Base-by-base conservation (phyloP, 2,888 invertebrate genomes). In the Eumacrocentrus americanus region DNA sequence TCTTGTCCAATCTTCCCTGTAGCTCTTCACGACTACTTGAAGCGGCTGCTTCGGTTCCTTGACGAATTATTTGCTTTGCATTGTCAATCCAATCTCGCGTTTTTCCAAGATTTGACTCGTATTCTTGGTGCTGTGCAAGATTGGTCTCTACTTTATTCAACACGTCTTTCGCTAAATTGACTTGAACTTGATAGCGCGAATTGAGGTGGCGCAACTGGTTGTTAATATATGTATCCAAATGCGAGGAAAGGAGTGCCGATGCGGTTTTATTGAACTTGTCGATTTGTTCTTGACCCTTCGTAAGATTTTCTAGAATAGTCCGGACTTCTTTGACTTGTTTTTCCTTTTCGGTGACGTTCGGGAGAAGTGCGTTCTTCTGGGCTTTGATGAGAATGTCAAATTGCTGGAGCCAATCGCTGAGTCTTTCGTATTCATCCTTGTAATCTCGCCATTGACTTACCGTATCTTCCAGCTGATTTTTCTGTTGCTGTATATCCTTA, bases 341-440 rank as follows among this genome's bases (percentile, higher is more conserved):
- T 65, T 88, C 87, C 75, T 95, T 95, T 71, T 95, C 95, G 50
- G 87, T 85, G 1, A 93, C 84, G 57, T 89, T 92, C 2, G 92
- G 88, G 20, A 91, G 85, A 9, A 94, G 82, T 18, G 92, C 90
- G 20, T 92, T 87, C 80, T 95, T 95, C 72, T 95, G 92, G 58
- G 93, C 92, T 78, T 95, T 95, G 9, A 94, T 91, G 6, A 94
- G 85, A 71, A 94, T 93, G 72, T 95, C 94, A 73, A 92, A 92
- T 79, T 95, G 94, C 74, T 95, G 95, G 25, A 95, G 81, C 95
- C 95, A 95, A 78, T 95, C 95, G 52, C 93, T 93, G 12, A 95
- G 82, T 62, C 92, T 87, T 78, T 95, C 95, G 74, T 92, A 94
- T 80, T 95, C 95, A 74, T 95, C 95, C 80, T 95, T 95, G 82